Evolutionary conservation across 2,888 invertebrate genomes (phyloP).

Genomic region (Drosophila merina): DNA sequence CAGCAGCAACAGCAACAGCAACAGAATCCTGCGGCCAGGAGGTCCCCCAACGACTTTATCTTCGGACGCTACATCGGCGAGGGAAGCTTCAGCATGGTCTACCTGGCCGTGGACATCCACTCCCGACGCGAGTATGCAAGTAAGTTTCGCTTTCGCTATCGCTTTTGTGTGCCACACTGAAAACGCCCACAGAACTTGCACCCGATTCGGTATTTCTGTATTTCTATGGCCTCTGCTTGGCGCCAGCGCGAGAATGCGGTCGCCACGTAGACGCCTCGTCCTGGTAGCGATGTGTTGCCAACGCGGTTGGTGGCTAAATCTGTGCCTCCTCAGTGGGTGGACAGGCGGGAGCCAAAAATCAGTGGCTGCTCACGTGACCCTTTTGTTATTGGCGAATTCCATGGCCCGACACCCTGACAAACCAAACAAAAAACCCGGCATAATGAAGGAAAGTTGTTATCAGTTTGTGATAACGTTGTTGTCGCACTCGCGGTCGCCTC

Average conservation of each 20-base stretch:
- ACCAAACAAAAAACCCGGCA: slow-evolving; percentile 6
- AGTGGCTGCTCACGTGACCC: slow-evolving; percentile 30
- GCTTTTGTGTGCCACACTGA: slow-evolving; percentile 6
- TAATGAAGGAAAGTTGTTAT: slow-evolving; percentile 17
- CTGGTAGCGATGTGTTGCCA: too few species aligned
- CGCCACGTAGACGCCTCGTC: slow-evolving; percentile 42
- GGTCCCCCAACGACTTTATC: slow-evolving; percentile 92
- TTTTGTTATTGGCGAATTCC: slow-evolving; percentile 54
- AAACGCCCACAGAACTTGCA: slow-evolving; percentile 34
- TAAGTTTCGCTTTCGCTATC: slow-evolving; percentile 85
- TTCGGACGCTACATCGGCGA: slow-evolving; percentile 98
- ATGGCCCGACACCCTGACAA: slow-evolving; percentile 16
- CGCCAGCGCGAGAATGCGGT: slow-evolving; percentile 70
- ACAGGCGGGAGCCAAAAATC: neutral
- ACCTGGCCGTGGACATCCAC: slow-evolving; percentile 95
- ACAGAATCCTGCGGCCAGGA: slow-evolving; percentile 72
- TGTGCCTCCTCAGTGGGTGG: too few species aligned
- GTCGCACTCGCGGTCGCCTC: slow-evolving; percentile 37
- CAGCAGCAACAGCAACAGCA: slow-evolving; percentile 46
- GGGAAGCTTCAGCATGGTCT: slow-evolving; percentile 98
- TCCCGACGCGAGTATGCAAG: slow-evolving; percentile 96
- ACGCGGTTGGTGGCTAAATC: too few species aligned
- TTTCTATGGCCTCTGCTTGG: slow-evolving; percentile 63
- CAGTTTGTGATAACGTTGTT: slow-evolving; percentile 55
- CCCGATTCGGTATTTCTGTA: slow-evolving; percentile 10